Conservation (phyloP, 2,113 vertebrate species). For the Thryonomys swinderianus region DNA sequence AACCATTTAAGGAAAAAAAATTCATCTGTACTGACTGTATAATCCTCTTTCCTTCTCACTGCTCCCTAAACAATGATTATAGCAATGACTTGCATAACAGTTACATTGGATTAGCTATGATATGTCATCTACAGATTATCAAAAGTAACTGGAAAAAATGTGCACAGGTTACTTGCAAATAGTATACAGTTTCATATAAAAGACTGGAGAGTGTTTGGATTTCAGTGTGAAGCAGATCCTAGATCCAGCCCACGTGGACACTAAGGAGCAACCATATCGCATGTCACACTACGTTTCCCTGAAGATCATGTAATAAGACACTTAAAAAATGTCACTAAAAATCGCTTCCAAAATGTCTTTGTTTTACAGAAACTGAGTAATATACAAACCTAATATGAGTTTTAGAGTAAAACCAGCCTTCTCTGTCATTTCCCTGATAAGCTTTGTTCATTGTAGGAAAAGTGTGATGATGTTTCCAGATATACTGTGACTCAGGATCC, state of each 20-base stretch:
- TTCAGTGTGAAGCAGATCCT: not conserved
- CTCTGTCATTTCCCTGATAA: too few species aligned
- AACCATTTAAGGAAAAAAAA: not conserved
- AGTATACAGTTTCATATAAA: too few species aligned
- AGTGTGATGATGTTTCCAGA: not conserved
- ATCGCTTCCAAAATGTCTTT: not conserved
- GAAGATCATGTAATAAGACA: not conserved
- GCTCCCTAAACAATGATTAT: not conserved
- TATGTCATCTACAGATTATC: not conserved
- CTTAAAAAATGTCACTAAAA: not conserved
- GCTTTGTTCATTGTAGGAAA: not conserved
- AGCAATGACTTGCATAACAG: not conserved
- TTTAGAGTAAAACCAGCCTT: not conserved
- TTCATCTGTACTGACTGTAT: not conserved
- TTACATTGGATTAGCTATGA: not conserved
- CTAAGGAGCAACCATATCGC: too few species aligned
- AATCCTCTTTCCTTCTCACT: not conserved
- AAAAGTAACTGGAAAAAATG: too few species aligned
- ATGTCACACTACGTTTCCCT: not conserved
- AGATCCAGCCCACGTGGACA: too few species aligned
- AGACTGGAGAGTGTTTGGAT: not conserved
- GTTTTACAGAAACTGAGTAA: not conserved
- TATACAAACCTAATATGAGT: not conserved
- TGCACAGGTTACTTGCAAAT: not conserved
- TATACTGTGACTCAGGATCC: not conserved